Percentiles rank a stretch among this genome's conserved stretches.
Evolutionary conservation across 2,888 invertebrate species (phyloP).

Genomic region (Zhengitettix transpicula): DNA sequence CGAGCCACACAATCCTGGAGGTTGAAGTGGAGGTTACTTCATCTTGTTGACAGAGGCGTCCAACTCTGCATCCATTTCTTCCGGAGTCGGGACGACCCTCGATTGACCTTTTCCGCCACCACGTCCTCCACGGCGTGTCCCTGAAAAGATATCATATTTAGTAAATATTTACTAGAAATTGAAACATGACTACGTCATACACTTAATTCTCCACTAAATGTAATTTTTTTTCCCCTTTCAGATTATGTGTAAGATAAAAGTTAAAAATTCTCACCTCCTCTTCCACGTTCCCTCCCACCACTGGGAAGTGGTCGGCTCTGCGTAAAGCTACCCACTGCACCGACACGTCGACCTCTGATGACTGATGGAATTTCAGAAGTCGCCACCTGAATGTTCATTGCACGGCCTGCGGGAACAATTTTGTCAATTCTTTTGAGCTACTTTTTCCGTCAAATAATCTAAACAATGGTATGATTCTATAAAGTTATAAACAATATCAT

Average conservation of each 20-base stretch:
- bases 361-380: constrained; percentile 60
- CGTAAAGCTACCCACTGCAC: constrained; percentile 25
- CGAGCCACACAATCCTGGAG: too few species aligned
- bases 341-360: constrained; percentile 26
- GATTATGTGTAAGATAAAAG: background rate
- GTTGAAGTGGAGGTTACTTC: background rate
- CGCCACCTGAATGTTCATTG: constrained; percentile 87
- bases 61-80: constrained; percentile 87
- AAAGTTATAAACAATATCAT: background rate
- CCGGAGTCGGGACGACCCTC: constrained; percentile 64
- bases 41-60: constrained; percentile 62
- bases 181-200: background rate
- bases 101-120: constrained; percentile 34
- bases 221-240: too few species aligned
- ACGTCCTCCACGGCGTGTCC: constrained; percentile 23
- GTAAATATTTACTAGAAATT: too few species aligned
- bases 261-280: constrained; percentile 13
- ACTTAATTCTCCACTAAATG: background rate
- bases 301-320: constrained; percentile 5
- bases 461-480: too few species aligned
- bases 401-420: constrained; percentile 37
- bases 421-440: too few species aligned
- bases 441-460: too few species aligned
- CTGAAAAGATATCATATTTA: constrained; percentile 2
- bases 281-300: constrained; percentile 20